Percentiles rank a stretch among this genome's conserved stretches.
These are phyloP conservation scores for Prietella phreatophila DNA, from an alignment of 2,113 vertebrate genomes.

Conservation along the genomic window DNA sequence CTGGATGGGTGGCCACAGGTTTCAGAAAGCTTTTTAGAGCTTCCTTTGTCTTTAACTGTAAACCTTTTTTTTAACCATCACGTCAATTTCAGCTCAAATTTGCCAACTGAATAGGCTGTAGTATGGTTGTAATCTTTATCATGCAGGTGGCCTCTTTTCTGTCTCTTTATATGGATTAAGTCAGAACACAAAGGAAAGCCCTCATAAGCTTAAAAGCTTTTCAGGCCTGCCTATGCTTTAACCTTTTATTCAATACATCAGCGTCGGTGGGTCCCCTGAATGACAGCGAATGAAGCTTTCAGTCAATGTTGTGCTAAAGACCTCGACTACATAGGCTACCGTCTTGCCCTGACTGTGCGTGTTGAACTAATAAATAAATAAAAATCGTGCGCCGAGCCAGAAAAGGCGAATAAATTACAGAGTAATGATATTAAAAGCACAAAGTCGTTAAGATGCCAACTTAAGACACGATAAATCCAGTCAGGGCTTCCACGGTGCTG, in stretches of 20 bases:
- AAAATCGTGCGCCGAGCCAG: conserved; percentile 67
- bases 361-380: conserved; percentile 46
- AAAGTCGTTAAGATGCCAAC: conserved; percentile 99
- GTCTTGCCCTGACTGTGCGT: conserved; percentile 13
- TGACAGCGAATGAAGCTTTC: conserved; percentile 12
- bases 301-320: conserved; percentile 2
- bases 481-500: conserved; percentile 89
- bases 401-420: conserved; percentile 94
- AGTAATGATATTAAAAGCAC: conserved; percentile 99
- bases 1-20: conserved; percentile 39
- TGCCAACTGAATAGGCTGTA: neutral
- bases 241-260: conserved; percentile 35
- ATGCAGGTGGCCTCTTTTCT: conserved; percentile 25
- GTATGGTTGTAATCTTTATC: conserved; percentile 15
- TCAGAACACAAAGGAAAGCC: conserved; percentile 51
- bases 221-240: conserved; percentile 47
- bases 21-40: neutral
- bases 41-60: conserved; percentile 28
- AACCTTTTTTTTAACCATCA: neutral
- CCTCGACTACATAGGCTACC: neutral
- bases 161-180: conserved; percentile 18
- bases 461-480: conserved; percentile 98
- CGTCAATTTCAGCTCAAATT: neutral
- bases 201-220: conserved; percentile 65
- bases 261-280: conserved; percentile 6